Conservation (phyloP, 1,140 invertebrate genomes). For the Drosophila lacertosa region DNA sequence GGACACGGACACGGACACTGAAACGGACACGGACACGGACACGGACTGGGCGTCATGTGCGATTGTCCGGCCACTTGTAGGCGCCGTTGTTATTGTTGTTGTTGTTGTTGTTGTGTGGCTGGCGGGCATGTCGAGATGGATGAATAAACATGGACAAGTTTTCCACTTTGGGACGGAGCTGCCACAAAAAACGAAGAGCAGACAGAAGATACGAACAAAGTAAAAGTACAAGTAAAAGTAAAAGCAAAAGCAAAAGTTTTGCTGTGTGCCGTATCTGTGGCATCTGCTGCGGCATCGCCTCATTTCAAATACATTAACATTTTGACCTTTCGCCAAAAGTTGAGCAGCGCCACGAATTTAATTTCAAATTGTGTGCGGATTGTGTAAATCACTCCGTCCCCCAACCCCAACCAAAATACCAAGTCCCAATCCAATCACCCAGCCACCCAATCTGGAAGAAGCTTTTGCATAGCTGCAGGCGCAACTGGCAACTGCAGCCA, state of each 20-base stretch:
- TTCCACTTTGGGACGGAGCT: constrained; percentile 53
- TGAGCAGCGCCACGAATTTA: constrained; percentile 58
- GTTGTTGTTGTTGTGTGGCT: constrained; percentile 27
- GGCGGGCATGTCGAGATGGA: constrained; percentile 70
- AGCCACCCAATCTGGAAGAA: not conserved
- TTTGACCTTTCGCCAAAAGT: constrained; percentile 69
- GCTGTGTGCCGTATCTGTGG: constrained; percentile 59
- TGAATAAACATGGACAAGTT: constrained; percentile 76
- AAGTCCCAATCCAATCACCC: no score
- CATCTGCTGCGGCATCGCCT: constrained; percentile 50
- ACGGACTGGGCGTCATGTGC: constrained; percentile 31
- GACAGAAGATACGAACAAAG: constrained; percentile 5
- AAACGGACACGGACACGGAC: not conserved
- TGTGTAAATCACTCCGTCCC: constrained; percentile 45
- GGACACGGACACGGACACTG: not conserved
- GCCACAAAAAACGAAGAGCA: not conserved
- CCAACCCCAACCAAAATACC: no score
- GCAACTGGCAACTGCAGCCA: constrained; percentile 14
- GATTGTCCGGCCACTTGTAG: constrained; percentile 52
- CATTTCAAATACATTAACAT: constrained; percentile 82
- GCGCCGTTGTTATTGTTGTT: constrained; percentile 3
- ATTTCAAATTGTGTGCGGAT: constrained; percentile 70
- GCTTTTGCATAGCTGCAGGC: constrained; percentile 70
- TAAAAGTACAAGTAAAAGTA: constrained; percentile 20
- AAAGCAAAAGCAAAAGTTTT: constrained; percentile 54